Conservation (phyloP, 1,140 invertebrate genomes). For the Brachionus manjavacas region DNA sequence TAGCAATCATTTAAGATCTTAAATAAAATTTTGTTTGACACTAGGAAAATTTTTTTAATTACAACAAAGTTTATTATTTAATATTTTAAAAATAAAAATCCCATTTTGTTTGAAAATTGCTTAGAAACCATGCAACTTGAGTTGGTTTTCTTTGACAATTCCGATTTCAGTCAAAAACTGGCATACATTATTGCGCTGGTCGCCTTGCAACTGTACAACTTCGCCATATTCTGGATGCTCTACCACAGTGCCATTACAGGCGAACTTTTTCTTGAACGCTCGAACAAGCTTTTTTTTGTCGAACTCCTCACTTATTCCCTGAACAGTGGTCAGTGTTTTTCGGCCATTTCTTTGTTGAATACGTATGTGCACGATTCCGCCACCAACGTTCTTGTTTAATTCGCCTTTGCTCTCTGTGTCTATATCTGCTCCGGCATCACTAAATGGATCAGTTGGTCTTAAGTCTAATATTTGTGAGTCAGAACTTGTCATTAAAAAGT, state of each 20-base stretch:
- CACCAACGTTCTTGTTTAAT: background rate
- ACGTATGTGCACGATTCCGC: conserved; percentile 89
- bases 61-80: conserved; percentile 1
- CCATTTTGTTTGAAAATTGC: background rate
- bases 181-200: conserved; percentile 90
- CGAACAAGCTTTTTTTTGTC: conserved; percentile 60
- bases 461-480: conserved; percentile 40
- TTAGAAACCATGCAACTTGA: conserved; percentile 67
- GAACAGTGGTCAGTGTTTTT: conserved; percentile 97
- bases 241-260: conserved; percentile 94
- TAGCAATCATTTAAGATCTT: background rate
- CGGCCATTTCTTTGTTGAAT: conserved; percentile 99
- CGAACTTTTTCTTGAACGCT: conserved; percentile 71
- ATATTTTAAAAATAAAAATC: background rate
- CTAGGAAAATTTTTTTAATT: background rate
- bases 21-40: background rate
- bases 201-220: conserved; percentile 96
- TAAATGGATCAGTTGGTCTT: conserved; percentile 35
- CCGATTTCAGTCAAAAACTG: conserved; percentile 87
- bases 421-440: conserved; percentile 30
- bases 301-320: conserved; percentile 98
- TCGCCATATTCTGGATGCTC: conserved; percentile 98
- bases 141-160: conserved; percentile 82
- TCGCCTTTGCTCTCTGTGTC: conserved; percentile 5
- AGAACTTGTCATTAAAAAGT: conserved; percentile 42